These are phyloP conservation scores for Lamellibrachia columna DNA, from an alignment of 2,888 invertebrate genomes.

Conservation along the genomic window DNA sequence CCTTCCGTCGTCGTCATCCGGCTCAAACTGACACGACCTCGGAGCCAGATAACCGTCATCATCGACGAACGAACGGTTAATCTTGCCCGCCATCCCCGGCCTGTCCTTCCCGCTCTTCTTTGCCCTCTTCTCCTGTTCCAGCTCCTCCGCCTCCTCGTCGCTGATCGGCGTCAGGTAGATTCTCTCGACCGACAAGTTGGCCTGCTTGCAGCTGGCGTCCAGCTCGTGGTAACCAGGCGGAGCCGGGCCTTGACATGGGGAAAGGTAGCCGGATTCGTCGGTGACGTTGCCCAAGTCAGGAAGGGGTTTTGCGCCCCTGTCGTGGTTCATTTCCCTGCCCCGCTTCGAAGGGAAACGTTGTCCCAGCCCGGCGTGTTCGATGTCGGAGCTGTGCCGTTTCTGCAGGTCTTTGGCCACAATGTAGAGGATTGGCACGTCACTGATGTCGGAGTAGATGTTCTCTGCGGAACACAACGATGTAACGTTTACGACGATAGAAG, in stretches of 20 bases:
- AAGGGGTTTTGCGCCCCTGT: conserved; percentile 19
- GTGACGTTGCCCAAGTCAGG: neutral
- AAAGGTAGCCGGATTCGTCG: neutral
- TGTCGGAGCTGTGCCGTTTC: neutral
- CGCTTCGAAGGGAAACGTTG: conserved; percentile 25
- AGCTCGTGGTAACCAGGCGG: conserved; percentile 23
- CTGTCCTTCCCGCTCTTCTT: neutral
- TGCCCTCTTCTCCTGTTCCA: neutral
- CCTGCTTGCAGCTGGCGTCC: neutral
- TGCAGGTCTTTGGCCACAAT: neutral
- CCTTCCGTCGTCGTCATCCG: neutral
- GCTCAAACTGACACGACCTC: neutral
- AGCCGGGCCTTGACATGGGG: conserved; percentile 19
- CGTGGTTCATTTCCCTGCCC: conserved; percentile 23
- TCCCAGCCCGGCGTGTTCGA: neutral
- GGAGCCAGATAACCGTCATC: neutral
- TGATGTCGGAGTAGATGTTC: conserved; percentile 24
- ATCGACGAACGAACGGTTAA: neutral
- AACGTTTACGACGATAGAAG: neutral
- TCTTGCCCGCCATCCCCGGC: neutral
- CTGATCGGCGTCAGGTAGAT: neutral
- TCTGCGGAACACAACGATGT: conserved; percentile 21
- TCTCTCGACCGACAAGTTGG: neutral
- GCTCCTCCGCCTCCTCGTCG: conserved; percentile 6
- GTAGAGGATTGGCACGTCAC: neutral